phyloP scores from a whole-genome alignment of 2,797 vertebrate species.

The Semotilus atromaculatus region DNA sequence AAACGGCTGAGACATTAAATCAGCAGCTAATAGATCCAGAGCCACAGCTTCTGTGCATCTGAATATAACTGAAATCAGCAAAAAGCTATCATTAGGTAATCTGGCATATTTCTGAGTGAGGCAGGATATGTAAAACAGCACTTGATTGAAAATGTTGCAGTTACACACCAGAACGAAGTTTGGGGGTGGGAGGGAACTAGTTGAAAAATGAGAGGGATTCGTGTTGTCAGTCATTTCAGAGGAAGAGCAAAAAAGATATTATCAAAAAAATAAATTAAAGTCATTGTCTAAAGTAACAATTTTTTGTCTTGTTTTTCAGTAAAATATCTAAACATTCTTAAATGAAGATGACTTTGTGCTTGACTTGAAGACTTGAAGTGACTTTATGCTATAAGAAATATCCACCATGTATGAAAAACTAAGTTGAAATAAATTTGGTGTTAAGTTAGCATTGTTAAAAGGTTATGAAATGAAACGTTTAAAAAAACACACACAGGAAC shows the following conservation, averaged over 20 bases:
- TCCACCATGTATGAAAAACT: too few species aligned
- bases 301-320: not conserved
- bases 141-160: not conserved
- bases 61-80: not conserved
- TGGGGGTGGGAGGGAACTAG: too few species aligned
- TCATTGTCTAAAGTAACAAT: not conserved
- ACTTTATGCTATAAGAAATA: not conserved
- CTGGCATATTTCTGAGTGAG: not conserved
- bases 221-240: too few species aligned
- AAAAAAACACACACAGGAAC: not conserved
- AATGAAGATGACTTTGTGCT: not conserved
- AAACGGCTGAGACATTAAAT: constrained; percentile 26
- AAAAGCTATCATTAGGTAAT: not conserved
- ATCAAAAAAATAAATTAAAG: too few species aligned
- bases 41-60: not conserved
- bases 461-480: not conserved
- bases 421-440: too few species aligned
- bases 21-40: constrained; percentile 26
- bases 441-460: not conserved
- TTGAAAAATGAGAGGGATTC: too few species aligned
- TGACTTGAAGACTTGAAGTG: not conserved
- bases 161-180: not conserved
- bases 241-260: too few species aligned
- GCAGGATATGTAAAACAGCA: not conserved
- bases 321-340: not conserved